These are phyloP conservation scores for Pseudomyrmex gracilis DNA, from an alignment of 1,140 invertebrate genomes.

Conservation along the genomic window DNA sequence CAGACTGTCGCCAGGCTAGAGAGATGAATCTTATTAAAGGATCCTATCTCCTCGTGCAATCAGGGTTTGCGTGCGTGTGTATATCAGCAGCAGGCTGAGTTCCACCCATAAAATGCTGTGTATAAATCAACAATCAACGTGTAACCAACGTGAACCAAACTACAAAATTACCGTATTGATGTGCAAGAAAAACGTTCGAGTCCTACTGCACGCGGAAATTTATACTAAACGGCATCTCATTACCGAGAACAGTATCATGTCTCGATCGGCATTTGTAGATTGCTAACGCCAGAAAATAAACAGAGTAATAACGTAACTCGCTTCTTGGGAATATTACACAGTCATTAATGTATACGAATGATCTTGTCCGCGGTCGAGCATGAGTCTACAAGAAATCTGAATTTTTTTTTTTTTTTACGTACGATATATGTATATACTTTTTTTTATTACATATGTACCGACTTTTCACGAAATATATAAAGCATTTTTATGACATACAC, in stretches of 20 bases:
- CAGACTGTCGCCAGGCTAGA: constrained; percentile 19
- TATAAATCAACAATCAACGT: constrained; percentile 39
- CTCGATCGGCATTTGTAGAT: constrained; percentile 36
- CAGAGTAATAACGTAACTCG: constrained; percentile 10
- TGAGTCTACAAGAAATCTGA: background rate
- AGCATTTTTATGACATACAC: background rate
- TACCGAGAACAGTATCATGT: constrained; percentile 32
- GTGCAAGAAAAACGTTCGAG: background rate
- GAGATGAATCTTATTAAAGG: constrained; percentile 54
- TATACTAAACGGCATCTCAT: constrained; percentile 39
- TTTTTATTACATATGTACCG: background rate
- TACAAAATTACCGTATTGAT: background rate
- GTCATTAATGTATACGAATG: background rate
- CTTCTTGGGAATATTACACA: background rate
- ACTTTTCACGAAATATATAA: background rate
- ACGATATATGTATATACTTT: too few species aligned
- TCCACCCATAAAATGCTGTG: constrained; percentile 1
- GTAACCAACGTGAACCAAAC: too few species aligned
- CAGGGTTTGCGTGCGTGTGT: background rate
- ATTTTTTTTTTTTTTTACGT: too few species aligned
- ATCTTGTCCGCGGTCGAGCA: background rate
- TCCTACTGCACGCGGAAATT: constrained; percentile 13
- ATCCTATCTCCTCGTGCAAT: constrained; percentile 40
- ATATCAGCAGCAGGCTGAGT: background rate
- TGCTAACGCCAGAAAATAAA: constrained; percentile 7